These are phyloP conservation scores for Pimephales promelas DNA, from an alignment of 2,113 vertebrate species.

Conservation along the genomic window DNA sequence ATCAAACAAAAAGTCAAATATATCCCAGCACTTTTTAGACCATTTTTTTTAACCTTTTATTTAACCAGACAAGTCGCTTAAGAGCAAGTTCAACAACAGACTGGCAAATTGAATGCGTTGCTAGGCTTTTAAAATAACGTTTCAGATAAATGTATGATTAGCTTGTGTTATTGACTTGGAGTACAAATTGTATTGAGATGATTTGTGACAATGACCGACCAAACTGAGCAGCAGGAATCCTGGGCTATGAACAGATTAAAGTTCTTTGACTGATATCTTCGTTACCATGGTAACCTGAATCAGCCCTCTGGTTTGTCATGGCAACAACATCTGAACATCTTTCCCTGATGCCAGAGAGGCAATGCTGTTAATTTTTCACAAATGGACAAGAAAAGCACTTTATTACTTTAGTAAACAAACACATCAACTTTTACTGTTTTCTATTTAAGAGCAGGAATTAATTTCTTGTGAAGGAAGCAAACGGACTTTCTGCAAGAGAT, in stretches of 20 bases:
- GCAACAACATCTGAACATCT: slow-evolving; percentile 53
- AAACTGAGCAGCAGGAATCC: neutral
- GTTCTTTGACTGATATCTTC: neutral
- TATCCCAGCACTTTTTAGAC: neutral
- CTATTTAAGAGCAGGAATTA: neutral
- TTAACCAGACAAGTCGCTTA: too few relatives aligned
- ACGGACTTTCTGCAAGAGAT: neutral
- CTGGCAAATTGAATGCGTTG: neutral
- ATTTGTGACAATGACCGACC: neutral
- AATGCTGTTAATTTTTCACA: neutral
- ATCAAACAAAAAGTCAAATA: neutral
- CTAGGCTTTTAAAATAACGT: neutral
- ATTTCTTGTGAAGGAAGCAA: neutral
- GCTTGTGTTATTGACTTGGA: neutral
- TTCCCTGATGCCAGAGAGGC: neutral
- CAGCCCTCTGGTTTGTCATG: slow-evolving; percentile 54
- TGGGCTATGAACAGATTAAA: neutral
- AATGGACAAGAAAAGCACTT: neutral
- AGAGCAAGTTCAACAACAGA: too few relatives aligned
- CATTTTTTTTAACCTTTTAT: too few relatives aligned
- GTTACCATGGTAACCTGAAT: slow-evolving; percentile 60
- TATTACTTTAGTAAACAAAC: neutral
- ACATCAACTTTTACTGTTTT: neutral
- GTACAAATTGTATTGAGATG: neutral
- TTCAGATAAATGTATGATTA: neutral